Evolutionary conservation across 2,113 vertebrate genomes (phyloP).

Genomic region (Argyrosomus japonicus): DNA sequence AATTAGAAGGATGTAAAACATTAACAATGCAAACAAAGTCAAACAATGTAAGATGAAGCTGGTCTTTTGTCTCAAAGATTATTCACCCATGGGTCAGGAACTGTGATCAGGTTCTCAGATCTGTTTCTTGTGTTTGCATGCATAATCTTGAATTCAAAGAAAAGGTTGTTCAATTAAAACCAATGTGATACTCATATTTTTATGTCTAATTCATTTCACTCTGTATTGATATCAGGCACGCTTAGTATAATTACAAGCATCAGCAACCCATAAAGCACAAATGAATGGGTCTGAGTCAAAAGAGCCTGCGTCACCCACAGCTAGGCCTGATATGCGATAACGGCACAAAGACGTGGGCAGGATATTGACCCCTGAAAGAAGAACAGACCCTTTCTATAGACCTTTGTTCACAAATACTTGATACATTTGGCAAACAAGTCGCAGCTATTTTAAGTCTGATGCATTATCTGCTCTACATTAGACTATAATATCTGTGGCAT

Average conservation of each 20-base stretch:
- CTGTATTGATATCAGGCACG: constrained; percentile 46
- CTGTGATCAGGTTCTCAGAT: constrained; percentile 35
- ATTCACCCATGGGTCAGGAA: constrained; percentile 36
- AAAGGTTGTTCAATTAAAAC: constrained; percentile 72
- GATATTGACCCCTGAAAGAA: constrained; percentile 79
- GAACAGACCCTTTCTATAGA: constrained; percentile 54
- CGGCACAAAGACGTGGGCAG: constrained; percentile 72
- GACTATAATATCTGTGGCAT: constrained; percentile 50
- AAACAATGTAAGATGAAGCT: constrained; percentile 43
- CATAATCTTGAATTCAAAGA: constrained; percentile 55
- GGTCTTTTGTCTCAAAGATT: constrained; percentile 57
- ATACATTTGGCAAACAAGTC: constrained; percentile 58
- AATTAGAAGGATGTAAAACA: constrained; percentile 24
- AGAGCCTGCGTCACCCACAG: constrained; percentile 64
- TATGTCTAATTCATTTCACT: constrained; percentile 67
- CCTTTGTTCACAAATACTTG: constrained; percentile 58
- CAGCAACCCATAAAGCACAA: constrained; percentile 61
- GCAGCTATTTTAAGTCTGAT: constrained; percentile 63
- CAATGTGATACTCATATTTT: constrained; percentile 43
- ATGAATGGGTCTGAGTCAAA: constrained; percentile 58
- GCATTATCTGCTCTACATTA: constrained; percentile 52
- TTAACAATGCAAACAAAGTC: constrained; percentile 21
- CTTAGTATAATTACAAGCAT: constrained; percentile 70
- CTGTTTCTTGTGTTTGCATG: constrained; percentile 65
- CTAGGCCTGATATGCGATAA: constrained; percentile 70